Conservation (phyloP, 2,888 invertebrate species). For the Chesias legatella region DNA sequence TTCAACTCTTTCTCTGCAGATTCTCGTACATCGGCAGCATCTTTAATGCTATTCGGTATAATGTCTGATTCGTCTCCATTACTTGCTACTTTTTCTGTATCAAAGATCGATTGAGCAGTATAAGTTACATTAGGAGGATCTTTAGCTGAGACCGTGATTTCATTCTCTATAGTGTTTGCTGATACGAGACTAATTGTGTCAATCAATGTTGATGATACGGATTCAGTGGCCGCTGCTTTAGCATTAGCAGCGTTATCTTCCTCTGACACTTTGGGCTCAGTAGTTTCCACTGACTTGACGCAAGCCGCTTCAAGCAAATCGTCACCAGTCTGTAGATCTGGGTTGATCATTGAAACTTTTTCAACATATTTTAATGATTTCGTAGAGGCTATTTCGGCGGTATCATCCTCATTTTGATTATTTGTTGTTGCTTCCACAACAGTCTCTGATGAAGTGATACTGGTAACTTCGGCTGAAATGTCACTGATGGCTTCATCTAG, state of each 20-base stretch:
- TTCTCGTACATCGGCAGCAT: conserved; percentile 1
- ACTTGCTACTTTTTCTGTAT: conserved; percentile 1
- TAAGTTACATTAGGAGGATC: too few species aligned
- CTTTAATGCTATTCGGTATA: not conserved
- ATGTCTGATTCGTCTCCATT: not conserved
- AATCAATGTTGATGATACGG: not conserved
- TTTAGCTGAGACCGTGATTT: too few species aligned
- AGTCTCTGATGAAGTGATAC: conserved; percentile 1
- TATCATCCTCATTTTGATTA: not conserved
- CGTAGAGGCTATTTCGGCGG: not conserved
- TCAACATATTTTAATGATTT: conserved; percentile 1
- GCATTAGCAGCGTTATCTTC: not conserved
- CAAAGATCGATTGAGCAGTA: not conserved
- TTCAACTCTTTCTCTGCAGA: not conserved
- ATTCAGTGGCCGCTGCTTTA: not conserved
- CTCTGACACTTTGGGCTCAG: not conserved
- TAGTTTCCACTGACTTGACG: conserved; percentile 1
- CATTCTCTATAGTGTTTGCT: not conserved
- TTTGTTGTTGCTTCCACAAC: conserved; percentile 1
- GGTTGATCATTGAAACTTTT: not conserved
- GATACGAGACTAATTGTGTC: not conserved
- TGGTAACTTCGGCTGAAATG: conserved; percentile 5
- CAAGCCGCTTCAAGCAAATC: not conserved
- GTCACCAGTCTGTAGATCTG: not conserved
- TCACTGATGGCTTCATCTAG: not conserved